Evolutionary conservation across 2,797 vertebrate species (phyloP), one percentile per base, ranked within the genome.

Genomic region (Margarornis squamiger): DNA sequence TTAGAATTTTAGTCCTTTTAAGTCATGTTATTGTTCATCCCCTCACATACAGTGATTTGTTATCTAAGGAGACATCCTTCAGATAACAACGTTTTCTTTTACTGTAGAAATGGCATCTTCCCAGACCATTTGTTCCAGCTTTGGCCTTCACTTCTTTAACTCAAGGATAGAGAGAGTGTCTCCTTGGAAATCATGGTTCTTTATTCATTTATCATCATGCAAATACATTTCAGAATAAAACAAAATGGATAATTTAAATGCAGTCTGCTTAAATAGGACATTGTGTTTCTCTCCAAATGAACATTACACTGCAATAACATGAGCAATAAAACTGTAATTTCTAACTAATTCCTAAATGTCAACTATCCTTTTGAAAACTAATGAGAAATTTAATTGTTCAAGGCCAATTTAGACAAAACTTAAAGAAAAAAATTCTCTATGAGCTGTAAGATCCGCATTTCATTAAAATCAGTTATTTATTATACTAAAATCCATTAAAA

Each of bases 181-280:
- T 77, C 75, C 52, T 80, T 90, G 72, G 41, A 91, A 95, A 92
- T 88, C 12, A 43, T 82, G 88, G 61, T 39, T 88, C 54, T 93
- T 93, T 88, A 88, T 68, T 58, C 62, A 96, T 92, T 83, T 73
- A 85, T 93, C 76, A 86, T 74, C 24, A 76, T 84, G 46, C 51
- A 93, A 96, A 95, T 90, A 55, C 22, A 76, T 92, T 61, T 66
- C 61, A 86, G 49, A 91, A 88, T 78, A 93, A 95, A 95, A 66
- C 54, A 86, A 86, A 94, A 79, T 45, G 54, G 67, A 90, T 89
- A 45, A 91, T 91, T 93, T 89, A 91, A 97, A 96, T 96, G 49
- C 34, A 73, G 49, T 58, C 70, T 92, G 34, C 57, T 91, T 95
- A 86, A 93, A 78, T 2, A 85, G 57, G 62, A 84, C 58, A 74